Evolutionary conservation across 2,888 invertebrate genomes (phyloP), one percentile per base, ranked within the genome.

Genomic region (Morpho achilles): DNA sequence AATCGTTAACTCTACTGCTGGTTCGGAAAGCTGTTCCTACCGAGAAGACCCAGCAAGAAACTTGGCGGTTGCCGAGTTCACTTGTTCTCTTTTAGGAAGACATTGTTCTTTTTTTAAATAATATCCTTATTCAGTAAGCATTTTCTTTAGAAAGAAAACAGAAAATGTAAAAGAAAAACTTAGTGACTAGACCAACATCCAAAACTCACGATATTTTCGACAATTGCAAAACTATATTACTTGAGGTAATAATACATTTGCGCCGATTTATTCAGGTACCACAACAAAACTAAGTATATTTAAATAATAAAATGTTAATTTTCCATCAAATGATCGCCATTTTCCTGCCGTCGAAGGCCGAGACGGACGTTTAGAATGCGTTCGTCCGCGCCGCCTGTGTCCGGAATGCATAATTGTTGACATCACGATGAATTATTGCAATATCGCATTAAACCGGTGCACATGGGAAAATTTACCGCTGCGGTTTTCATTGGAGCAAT

Each of bases 281-380:
- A 44, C 43, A 44, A 44, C 44, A 52, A 44, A 23, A 50, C 22
- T 42, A 44, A 45, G 39, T 47, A 50, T 48, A 69, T 70, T 76
- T 76, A 73, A 79, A 79, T 82, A 80, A 78, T 79, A 75, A 80
- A 75, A 45, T 76, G 69, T 69, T 69, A 76, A 82, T 83, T 83
- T 84, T 80, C 82, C 82, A 75, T 63, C 71, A 74, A 76, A 73
- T 70, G 71, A 69, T 62, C 67, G 72, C 73, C 79, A 84, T 85
- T 85, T 85, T 85, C 84, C 84, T 85, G 84, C 74, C 80, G 70
- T 58, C 72, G 79, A 79, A 84, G 82, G 79, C 77, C 66, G 73
- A 67, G 64, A 74, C 72, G 70, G 55, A 61, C 62, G 59, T 62
- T 69, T 63, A 67, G 60, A 67, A 70, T 70, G 69, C 71, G 63